Conservation (phyloP, 2,797 vertebrate genomes). For the Buceros bicornis region DNA sequence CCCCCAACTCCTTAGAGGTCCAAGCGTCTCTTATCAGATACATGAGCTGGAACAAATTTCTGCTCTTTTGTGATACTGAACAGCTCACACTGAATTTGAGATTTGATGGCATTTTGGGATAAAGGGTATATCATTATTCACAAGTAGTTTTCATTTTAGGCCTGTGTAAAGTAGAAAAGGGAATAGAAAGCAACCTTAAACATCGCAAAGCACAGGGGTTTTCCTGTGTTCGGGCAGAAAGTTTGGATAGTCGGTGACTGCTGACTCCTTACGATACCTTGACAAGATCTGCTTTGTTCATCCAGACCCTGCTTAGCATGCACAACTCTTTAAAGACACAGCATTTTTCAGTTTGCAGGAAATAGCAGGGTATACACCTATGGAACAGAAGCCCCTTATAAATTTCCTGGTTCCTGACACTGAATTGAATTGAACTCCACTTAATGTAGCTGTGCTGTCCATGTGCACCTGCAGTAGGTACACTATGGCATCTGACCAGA, state of each 20-base stretch:
- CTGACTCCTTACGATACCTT: not conserved
- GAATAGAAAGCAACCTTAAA: not conserved
- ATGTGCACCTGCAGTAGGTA: not conserved
- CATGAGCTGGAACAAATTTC: not conserved
- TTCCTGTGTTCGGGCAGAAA: not conserved
- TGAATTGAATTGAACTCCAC: not conserved
- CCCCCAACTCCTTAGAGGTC: not conserved
- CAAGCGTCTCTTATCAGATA: not conserved
- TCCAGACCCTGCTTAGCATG: not conserved
- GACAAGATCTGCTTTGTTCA: not conserved
- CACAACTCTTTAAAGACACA: not conserved
- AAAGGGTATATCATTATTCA: not conserved
- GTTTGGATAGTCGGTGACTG: not conserved
- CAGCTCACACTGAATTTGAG: not conserved
- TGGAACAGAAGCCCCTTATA: not conserved
- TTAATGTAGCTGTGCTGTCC: not conserved
- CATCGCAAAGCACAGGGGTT: not conserved
- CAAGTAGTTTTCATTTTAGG: not conserved
- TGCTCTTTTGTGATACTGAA: not conserved
- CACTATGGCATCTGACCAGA: not conserved
- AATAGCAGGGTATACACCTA: not conserved
- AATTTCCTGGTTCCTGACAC: not conserved
- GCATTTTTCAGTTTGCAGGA: not conserved
- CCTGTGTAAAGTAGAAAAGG: not conserved
- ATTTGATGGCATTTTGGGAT: not conserved